Evolutionary conservation across 2,113 vertebrate genomes (phyloP).

Genomic region (Podarcis raffonei): DNA sequence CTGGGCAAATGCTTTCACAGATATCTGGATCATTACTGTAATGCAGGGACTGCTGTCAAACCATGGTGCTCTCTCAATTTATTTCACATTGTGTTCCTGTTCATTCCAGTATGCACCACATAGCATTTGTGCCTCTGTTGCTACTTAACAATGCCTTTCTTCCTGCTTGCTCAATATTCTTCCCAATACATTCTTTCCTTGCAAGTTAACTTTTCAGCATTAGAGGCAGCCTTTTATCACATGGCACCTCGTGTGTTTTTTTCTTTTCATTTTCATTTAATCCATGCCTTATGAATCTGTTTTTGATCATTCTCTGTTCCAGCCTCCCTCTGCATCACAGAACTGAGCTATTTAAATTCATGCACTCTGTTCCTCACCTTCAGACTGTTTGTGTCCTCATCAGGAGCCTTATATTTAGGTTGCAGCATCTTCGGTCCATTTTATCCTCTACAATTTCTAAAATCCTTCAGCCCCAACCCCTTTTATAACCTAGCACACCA

Average conservation of each 20-base stretch:
- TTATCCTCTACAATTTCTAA: background rate
- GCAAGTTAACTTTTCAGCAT: background rate
- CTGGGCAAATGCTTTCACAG: background rate
- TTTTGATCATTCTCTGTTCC: background rate
- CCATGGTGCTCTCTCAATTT: background rate
- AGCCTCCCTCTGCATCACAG: background rate
- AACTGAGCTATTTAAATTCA: background rate
- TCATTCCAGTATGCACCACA: background rate
- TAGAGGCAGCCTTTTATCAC: background rate
- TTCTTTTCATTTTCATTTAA: constrained; percentile 2
- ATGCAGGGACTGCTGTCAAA: background rate
- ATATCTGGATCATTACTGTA: background rate
- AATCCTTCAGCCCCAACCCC: background rate
- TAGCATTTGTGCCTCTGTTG: background rate
- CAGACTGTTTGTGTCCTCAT: background rate
- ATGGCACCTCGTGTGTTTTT: background rate
- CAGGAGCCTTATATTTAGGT: background rate
- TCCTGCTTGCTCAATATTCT: background rate
- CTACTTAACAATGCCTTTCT: background rate
- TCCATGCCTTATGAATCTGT: background rate
- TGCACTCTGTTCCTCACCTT: background rate
- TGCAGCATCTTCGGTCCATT: background rate
- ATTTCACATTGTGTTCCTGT: background rate
- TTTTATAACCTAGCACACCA: background rate
- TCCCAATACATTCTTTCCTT: background rate